These are phyloP conservation scores for Lasioglossum oenotherae DNA, from an alignment of 2,888 invertebrate genomes.

Conservation along the genomic window DNA sequence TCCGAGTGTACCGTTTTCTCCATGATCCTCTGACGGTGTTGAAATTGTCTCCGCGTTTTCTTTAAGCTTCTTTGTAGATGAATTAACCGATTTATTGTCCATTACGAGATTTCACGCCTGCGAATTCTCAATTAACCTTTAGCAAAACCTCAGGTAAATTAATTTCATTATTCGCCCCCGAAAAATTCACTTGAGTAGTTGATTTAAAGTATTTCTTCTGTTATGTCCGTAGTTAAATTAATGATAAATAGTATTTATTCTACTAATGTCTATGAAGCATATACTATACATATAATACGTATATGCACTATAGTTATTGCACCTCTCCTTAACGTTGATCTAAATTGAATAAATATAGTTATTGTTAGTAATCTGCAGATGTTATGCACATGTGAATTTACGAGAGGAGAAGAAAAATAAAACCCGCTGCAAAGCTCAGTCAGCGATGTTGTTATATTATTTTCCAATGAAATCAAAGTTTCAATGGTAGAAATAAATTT, in stretches of 20 bases:
- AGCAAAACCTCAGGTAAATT: background rate
- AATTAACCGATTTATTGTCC: conserved; percentile 34
- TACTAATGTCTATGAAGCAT: background rate
- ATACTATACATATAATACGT: background rate
- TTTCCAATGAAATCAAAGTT: background rate
- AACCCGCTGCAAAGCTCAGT: background rate
- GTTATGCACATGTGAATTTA: background rate
- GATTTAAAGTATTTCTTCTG: background rate
- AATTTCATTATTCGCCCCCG: background rate
- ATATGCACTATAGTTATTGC: background rate
- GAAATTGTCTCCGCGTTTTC: conserved; percentile 31
- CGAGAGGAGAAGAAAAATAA: background rate
- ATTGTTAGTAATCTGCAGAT: background rate
- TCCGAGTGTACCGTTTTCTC: background rate
- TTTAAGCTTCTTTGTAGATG: conserved; percentile 23
- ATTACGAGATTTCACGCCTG: conserved; percentile 37
- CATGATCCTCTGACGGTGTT: conserved; percentile 35
- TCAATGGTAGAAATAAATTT: background rate
- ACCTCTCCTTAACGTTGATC: background rate
- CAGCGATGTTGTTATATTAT: background rate
- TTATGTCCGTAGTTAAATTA: background rate
- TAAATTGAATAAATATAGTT: background rate
- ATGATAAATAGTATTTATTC: background rate
- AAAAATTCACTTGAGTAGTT: background rate
- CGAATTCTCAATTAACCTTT: conserved; percentile 16